Evolutionary conservation across 2,797 vertebrate genomes (phyloP), one percentile per base, ranked within the genome.

Genomic region (Semaprochilodus insignis): DNA sequence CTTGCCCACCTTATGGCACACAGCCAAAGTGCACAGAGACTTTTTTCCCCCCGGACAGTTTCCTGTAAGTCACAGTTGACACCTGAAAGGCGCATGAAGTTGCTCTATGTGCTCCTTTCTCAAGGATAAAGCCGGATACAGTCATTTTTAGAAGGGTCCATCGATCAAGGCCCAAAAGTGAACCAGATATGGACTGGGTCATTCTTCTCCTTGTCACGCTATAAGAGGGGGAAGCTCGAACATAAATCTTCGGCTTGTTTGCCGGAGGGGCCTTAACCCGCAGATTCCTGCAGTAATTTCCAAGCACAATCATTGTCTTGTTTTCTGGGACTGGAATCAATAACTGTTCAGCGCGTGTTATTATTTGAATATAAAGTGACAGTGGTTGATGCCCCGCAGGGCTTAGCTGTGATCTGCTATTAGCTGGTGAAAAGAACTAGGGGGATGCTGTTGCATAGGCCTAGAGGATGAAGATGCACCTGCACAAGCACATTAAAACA

Each of bases 131-230:
- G 88, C 87, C 79, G 84, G 83, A 88, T 90, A 90, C 89, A 91
- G 90, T 91, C 85, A 81, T 73, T 85, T 93, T 87, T 83, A 84
- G 91, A 93, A 88, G 87, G 91, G 90, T 93, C 90, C 90, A 95
- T 95, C 92, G 88, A 93, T 95, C 94, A 95, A 81, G 85, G 78
- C 62, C 88, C 90, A 91, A 94, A 93, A 92, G 85, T 89, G 90
- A 92, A 91, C 91, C 90, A 91, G 91, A 93, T 93, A 91, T 89
- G 89, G 85, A 78, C 84, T 74, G 86, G 89, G 87, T 91, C 90
- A 94, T 94, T 93, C 88, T 85, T 94, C 92, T 93, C 84, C 88
- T 87, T 94, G 93, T 93, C 93, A 92, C 88, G 71, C 79, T 84
- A 81, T 82, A 81, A 92, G 91, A 90, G 88, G 55, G 83, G 66